Percentiles rank a stretch among this genome's conserved stretches.
phyloP scores from a whole-genome alignment of 1,140 invertebrate genomes.

The Drosophila malerkotliana region DNA sequence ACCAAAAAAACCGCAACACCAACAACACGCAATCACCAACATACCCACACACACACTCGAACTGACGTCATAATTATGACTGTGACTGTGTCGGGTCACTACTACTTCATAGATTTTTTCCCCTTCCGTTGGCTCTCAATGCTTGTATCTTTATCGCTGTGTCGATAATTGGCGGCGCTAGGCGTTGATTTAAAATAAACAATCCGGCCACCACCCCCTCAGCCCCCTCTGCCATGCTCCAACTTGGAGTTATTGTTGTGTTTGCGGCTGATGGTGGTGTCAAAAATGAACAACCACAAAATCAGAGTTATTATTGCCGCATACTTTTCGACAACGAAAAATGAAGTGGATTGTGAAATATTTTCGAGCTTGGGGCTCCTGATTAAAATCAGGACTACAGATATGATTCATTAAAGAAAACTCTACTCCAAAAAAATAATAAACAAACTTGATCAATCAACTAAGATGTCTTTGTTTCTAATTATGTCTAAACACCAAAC shows the following conservation, averaged over 20 bases:
- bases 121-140: background rate
- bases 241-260: constrained; percentile 38
- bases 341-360: constrained; percentile 34
- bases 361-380: background rate
- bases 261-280: constrained; percentile 67
- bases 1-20: constrained; percentile 22
- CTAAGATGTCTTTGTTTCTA: background rate
- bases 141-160: constrained; percentile 47
- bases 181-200: constrained; percentile 65
- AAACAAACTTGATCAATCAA: too few species aligned
- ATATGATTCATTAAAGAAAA: too few species aligned
- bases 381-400: too few species aligned
- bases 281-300: constrained; percentile 75
- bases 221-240: background rate
- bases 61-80: constrained; percentile 67
- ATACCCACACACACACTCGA: background rate
- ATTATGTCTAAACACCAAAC: background rate
- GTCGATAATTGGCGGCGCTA: constrained; percentile 70
- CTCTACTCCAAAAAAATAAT: background rate
- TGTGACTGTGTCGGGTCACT: constrained; percentile 34
- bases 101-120: constrained; percentile 44
- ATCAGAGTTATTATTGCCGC: constrained; percentile 73
- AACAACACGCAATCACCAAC: constrained; percentile 8
- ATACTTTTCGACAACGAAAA: constrained; percentile 56
- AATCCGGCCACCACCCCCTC: constrained; percentile 22